phyloP scores from a whole-genome alignment of 37 sponge, comb jelly and placozoan genomes.

The Bolinopsis microptera region DNA sequence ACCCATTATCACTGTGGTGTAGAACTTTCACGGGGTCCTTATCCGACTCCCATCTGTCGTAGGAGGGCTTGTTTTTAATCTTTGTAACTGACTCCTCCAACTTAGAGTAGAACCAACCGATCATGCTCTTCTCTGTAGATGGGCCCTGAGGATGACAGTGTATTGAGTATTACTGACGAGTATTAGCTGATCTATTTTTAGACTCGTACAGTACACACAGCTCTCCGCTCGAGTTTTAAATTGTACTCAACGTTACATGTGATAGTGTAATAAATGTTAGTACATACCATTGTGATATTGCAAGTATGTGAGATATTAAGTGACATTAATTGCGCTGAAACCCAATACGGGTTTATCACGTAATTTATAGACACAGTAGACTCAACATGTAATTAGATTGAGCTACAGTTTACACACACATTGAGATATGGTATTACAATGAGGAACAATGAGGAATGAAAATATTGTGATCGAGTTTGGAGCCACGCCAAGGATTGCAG shows the following conservation, averaged over 20 bases:
- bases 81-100: slow-evolving; percentile 1
- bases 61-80: not conserved
- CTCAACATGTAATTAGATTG: not conserved
- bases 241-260: not conserved
- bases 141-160: not conserved
- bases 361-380: not conserved
- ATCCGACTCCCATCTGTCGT: slow-evolving; percentile 28
- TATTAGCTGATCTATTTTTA: not conserved
- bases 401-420: not conserved
- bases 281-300: too few relatives aligned
- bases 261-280: not conserved
- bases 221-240: not conserved
- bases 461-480: too few relatives aligned
- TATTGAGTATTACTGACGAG: not conserved
- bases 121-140: slow-evolving; percentile 41
- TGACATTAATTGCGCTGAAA: not conserved
- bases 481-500: too few relatives aligned
- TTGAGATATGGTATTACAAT: not conserved
- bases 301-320: too few relatives aligned
- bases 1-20: slow-evolving; percentile 7
- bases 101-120: slow-evolving; percentile 13
- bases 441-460: too few relatives aligned
- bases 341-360: not conserved
- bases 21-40: slow-evolving; percentile 24
- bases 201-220: not conserved